These are phyloP conservation scores for Cygnus olor DNA, from an alignment of 2,797 vertebrate genomes.

Conservation along the genomic window DNA sequence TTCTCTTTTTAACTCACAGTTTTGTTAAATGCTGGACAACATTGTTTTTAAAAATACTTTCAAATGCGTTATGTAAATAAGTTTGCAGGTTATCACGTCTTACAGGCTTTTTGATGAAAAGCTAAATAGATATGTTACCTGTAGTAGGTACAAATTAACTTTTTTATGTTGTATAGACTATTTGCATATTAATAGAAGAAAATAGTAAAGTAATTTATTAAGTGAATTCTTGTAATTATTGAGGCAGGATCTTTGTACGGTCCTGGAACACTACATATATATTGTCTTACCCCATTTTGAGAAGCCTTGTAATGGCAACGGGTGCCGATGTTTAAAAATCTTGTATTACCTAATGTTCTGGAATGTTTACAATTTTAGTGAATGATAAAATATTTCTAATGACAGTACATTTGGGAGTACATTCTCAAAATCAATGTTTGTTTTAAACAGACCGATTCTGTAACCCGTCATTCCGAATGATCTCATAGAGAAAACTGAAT, in stretches of 20 bases:
- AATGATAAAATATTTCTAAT: constrained; percentile 47
- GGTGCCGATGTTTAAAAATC: constrained; percentile 75
- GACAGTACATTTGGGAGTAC: constrained; percentile 31
- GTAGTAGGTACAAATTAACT: constrained; percentile 71
- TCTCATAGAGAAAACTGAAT: constrained; percentile 14
- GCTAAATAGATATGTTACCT: constrained; percentile 59
- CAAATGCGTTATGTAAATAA: constrained; percentile 62
- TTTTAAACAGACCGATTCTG: constrained; percentile 48
- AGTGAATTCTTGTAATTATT: constrained; percentile 58
- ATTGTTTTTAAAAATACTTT: constrained; percentile 70
- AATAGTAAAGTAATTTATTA: constrained; percentile 75
- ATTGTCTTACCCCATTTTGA: constrained; percentile 45
- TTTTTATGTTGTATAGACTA: constrained; percentile 74
- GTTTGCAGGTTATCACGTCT: constrained; percentile 61
- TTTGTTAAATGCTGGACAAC: constrained; percentile 77
- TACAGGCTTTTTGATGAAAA: constrained; percentile 67
- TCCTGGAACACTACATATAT: constrained; percentile 52
- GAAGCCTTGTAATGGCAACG: constrained; percentile 55
- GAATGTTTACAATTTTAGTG: constrained; percentile 50
- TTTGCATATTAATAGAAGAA: constrained; percentile 71
- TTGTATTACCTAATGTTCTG: neutral
- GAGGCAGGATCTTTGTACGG: constrained; percentile 42
- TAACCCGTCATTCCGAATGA: constrained; percentile 28
- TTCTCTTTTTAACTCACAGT: constrained; percentile 60
- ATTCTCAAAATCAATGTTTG: constrained; percentile 36